phyloP scores from a whole-genome alignment of 2,888 invertebrate species.

The Dasypogon diadema region DNA sequence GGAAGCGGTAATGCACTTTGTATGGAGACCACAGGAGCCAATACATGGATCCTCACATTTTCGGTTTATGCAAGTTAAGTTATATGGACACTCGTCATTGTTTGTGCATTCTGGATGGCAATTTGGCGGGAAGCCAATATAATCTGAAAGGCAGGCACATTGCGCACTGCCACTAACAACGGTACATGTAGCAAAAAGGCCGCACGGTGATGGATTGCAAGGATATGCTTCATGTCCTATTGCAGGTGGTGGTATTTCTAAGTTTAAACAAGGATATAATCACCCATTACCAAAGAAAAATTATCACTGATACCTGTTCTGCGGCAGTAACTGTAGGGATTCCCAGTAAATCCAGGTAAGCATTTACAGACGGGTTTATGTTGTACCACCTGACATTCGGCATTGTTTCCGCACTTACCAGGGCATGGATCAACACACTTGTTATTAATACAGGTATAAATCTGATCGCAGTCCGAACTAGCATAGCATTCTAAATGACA shows the following conservation, averaged over 20 bases:
- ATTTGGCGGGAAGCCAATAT: conserved; percentile 79
- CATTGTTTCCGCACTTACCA: conserved; percentile 79
- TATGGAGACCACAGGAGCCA: conserved; percentile 82
- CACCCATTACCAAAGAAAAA: too few species aligned
- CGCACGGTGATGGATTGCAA: conserved; percentile 83
- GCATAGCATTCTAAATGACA: conserved; percentile 80
- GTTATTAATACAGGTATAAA: conserved; percentile 77
- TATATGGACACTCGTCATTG: conserved; percentile 78
- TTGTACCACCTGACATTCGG: conserved; percentile 80
- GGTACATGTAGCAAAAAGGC: conserved; percentile 79
- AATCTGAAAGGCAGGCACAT: conserved; percentile 77
- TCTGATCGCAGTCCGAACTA: conserved; percentile 78
- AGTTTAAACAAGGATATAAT: too few species aligned
- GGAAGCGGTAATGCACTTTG: conserved; percentile 80
- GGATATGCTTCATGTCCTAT: conserved; percentile 68
- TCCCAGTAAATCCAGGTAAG: conserved; percentile 76
- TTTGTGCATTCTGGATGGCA: conserved; percentile 79
- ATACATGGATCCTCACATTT: conserved; percentile 82
- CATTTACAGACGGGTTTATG: conserved; percentile 85
- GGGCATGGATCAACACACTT: conserved; percentile 83
- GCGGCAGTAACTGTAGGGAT: conserved; percentile 77
- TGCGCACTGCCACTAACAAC: conserved; percentile 73
- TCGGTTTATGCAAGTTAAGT: conserved; percentile 77
- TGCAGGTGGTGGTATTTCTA: conserved; percentile 52
- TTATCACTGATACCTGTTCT: conserved; percentile 67